Base-by-base conservation (phyloP, 2,797 vertebrate species). In the Austrolebias charrua region DNA sequence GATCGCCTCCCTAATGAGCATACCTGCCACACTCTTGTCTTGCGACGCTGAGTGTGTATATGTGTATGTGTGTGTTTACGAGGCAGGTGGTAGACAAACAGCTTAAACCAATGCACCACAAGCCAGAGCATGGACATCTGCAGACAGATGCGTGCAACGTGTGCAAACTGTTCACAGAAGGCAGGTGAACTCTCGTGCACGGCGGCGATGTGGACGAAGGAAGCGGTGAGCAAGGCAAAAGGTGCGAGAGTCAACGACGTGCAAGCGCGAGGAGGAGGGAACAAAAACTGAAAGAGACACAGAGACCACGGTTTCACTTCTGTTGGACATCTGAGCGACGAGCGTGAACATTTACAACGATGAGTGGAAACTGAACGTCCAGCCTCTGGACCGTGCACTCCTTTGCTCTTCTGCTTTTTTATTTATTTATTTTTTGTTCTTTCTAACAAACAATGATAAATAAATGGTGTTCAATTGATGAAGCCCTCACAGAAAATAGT, bases 1-100 rank as follows among this genome's bases (percentile, higher is more conserved):
- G 88, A 90, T 88, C 64, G 8, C 20, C 43, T 80, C 63, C 76
- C 66, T 80, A 87, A 81, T 81, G 80, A 87, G 79, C 73, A 63
- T 35, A 85, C 79, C 83, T 82, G 81, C 63, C 65, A 51, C 64
- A 59, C 76, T 71, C 65, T 69, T 6, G 24, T 58, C 70, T 69
- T 24, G 24, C 24, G 24, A 24, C 24, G 24, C 24, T 35, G 10
- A 9, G 33, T 35, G 33, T 7, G 5, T 8, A 33, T 8, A 33
- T 5, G 6, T 33, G 33, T 35, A 7, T 35, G 31, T 33, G 31
- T 33, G 33, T 35, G 33, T 35, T 35, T 35, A 35, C 10, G 33
- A 35, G 33, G 2, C 5, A 7, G 33, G 10, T 2, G 33, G 33
- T 35, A 35, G 33, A 35, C 33, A 9, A 35, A 35, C 33, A 8